Base-by-base conservation (phyloP, 2,113 vertebrate genomes). In the Burhinus bistriatus region DNA sequence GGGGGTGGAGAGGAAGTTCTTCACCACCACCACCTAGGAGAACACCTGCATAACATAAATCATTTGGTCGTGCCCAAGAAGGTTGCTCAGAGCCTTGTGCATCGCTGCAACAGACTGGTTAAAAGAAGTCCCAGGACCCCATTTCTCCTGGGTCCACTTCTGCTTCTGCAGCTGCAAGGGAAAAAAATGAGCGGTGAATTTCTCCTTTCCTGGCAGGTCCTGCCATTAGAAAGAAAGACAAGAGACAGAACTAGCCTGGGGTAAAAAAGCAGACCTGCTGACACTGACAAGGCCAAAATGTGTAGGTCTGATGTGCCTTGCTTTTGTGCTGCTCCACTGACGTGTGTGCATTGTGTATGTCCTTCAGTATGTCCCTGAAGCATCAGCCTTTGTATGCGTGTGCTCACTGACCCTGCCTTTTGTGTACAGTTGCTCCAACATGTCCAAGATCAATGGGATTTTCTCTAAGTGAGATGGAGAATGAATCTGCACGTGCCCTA, bases 291-390 rank as follows among this genome's bases (percentile, higher is more conserved):
- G 54, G 15, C 75, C 62, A 49, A 75, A 89, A 78, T 32, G 11
- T 68, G 51, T 21, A 45, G 59, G 80, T 68, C n/a, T 91, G 72
- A 51, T 27, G 58, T 36, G 47, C 70, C 51, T 81, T 62, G 52
- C 9, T 79, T 95, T 91, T 79, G 73, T 87, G 77, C 61, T 19
- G n/a, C 54, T 44, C 34, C 66, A 29, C 15, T 61, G 81, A 49
- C 40, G 32, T 85, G 51, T 79, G 47, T 0, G 0, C 1, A 0
- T 30, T n/a, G 21, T 58, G 32, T 19, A 1, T 15, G 52, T 65
- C 80, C 89, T 83, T 88, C 54, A 40, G 27, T 44, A 30, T 9
- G 15, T 51, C 55, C 77, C 76, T 4, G 38, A 77, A 93, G 76
- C 66, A 49, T 17, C 10, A 2, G 54, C n/a, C 55, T 89, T 68